A percentile compares a stretch with the other conserved stretches of the same genome.
phyloP scores from a whole-genome alignment of 2,888 invertebrate genomes.

The Xanthorhoe designata region DNA sequence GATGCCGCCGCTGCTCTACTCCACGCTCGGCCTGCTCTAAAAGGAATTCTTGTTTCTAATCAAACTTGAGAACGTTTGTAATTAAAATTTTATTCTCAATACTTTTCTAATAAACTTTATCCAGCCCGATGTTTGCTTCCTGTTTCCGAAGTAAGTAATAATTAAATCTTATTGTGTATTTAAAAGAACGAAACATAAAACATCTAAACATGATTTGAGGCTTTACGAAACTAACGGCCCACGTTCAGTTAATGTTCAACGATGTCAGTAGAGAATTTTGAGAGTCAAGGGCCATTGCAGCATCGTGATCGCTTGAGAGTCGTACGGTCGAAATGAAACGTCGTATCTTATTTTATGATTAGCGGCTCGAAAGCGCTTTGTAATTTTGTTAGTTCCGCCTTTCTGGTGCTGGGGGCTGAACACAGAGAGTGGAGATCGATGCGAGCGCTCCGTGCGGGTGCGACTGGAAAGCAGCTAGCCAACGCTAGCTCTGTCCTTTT shows the following conservation, averaged over 20 bases:
- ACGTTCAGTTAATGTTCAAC: constrained; percentile 75
- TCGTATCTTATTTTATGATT: constrained; percentile 86
- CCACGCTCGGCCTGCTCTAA: constrained; percentile 47
- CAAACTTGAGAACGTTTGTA: constrained; percentile 54
- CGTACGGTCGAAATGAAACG: constrained; percentile 85
- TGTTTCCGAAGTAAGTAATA: constrained; percentile 34
- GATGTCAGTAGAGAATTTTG: constrained; percentile 82
- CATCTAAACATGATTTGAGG: constrained; percentile 65
- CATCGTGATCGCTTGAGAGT: constrained; percentile 83
- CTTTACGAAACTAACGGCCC: constrained; percentile 67
- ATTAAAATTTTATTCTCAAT: constrained; percentile 55
- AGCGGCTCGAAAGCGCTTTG: constrained; percentile 86
- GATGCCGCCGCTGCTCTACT: constrained; percentile 47
- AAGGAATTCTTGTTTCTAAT: constrained; percentile 56
- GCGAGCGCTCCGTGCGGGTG: constrained; percentile 79
- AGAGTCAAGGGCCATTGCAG: constrained; percentile 85
- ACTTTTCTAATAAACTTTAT: constrained; percentile 33
- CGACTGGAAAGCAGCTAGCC: constrained; percentile 68
- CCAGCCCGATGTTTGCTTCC: constrained; percentile 21
- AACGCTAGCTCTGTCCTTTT: constrained; percentile 70
- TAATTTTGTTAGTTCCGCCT: constrained; percentile 86
- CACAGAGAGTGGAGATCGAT: constrained; percentile 84
- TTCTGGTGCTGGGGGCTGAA: constrained; percentile 85
- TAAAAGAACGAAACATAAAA: constrained; percentile 49
- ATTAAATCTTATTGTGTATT: constrained; percentile 5